Percentiles rank a stretch among this genome's conserved stretches.
These are phyloP conservation scores for Ctenodactylus gundi DNA, from an alignment of 2,113 vertebrate genomes.

Conservation along the genomic window DNA sequence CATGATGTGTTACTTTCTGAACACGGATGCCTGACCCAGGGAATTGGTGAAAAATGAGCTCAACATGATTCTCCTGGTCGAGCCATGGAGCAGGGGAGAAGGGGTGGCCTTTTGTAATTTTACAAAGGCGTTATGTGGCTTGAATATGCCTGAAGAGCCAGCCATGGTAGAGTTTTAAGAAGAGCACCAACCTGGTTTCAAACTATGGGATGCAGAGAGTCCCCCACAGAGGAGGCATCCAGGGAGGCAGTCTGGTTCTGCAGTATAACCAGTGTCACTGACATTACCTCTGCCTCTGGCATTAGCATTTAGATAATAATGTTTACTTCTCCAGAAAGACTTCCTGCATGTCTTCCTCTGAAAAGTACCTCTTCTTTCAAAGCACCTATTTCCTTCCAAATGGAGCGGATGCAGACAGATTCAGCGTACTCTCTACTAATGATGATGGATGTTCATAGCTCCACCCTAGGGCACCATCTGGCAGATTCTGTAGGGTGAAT, in stretches of 20 bases:
- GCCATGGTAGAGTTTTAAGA: neutral
- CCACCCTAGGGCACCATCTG: slow-evolving; percentile 41
- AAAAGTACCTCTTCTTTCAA: neutral
- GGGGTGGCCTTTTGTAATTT: neutral
- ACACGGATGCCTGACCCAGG: neutral
- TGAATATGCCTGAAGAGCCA: neutral
- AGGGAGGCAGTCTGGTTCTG: neutral
- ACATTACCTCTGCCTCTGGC: neutral
- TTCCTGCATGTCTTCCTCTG: neutral
- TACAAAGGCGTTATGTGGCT: neutral
- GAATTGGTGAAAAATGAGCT: neutral
- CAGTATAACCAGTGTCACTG: neutral
- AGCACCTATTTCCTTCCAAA: slow-evolving; percentile 45
- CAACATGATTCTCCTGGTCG: neutral
- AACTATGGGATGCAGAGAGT: neutral
- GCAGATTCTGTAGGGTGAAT: slow-evolving; percentile 50
- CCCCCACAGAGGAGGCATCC: fast-evolving
- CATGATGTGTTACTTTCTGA: neutral
- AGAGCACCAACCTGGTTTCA: neutral
- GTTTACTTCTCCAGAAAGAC: neutral
- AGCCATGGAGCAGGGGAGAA: neutral
- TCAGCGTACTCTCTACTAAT: slow-evolving; percentile 6
- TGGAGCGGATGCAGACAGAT: slow-evolving; percentile 3
- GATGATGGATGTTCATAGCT: slow-evolving; percentile 41
- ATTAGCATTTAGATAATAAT: neutral